Base-by-base conservation (phyloP, 2,797 vertebrate species). In the Percopsis omiscomaycus region DNA sequence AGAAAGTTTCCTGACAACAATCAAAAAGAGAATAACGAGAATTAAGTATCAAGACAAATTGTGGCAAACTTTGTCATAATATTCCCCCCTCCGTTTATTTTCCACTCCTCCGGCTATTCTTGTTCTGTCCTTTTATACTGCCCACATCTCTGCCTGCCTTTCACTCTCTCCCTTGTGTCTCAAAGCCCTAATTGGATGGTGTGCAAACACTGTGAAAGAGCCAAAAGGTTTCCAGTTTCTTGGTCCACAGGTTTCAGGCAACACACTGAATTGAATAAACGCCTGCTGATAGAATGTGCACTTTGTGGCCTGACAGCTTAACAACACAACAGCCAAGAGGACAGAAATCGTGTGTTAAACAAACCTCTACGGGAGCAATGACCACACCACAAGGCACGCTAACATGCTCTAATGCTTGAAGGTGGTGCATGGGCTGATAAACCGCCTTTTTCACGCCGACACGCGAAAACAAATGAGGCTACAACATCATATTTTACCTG, bases 151-250 rank as follows among this genome's bases (percentile, higher is more conserved):
- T 59, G 54, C 66, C 65, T 72, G 60, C 56, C 64, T 61, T 60
- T 66, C 65, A 56, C 68, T 49, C 59, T 64, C 56, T 76, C 62
- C 78, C 65, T 63, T 30, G 64, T 69, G 73, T 68, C 61, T 78
- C 48, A 2, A 42, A 54, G 55, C 54, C 60, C 65, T 89, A 86
- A 89, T 88, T 87, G 84, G 84, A 77, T 66, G 76, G 71, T 71
- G 77, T 64, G 74, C 72, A 81, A 82, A 78, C 58, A 66, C 70
- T 60, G 69, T 73, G 60, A 80, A 79, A 70, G 53, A 58, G 57
- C 45, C 29, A 49, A 78, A 84, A 84, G 85, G 63, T 68, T 81
- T 84, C 64, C 47, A 80, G 85, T 84, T 84, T 79, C 71, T 83
- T 68, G 71, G 68, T 77, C 73, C 59, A 65, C 75, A 77, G 78